Evolutionary conservation across 2,797 vertebrate genomes (phyloP).

Genomic region (Halcyon leucocephala): DNA sequence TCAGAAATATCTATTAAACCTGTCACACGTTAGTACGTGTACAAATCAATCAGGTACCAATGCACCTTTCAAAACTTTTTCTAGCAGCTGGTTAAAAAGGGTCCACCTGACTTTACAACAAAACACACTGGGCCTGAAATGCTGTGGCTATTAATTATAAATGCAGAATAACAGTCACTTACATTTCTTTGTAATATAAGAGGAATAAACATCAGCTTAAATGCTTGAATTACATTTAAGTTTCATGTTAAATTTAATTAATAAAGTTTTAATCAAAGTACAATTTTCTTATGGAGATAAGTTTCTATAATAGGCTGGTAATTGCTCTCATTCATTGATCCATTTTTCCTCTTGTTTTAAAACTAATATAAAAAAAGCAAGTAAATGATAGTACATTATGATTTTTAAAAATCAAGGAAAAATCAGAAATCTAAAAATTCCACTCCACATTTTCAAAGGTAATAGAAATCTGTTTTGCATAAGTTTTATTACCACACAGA

Average conservation of each 20-base stretch:
- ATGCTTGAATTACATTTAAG: not conserved
- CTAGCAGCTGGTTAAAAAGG: slow-evolving; percentile 54
- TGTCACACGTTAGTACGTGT: not conserved
- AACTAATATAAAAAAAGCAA: not conserved
- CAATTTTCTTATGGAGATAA: not conserved
- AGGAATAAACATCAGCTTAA: not conserved
- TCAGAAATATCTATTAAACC: slow-evolving; percentile 70
- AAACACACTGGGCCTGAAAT: not conserved
- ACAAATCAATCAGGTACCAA: slow-evolving; percentile 70
- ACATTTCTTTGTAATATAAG: not conserved
- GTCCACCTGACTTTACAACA: not conserved
- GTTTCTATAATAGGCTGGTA: not conserved
- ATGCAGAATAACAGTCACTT: not conserved
- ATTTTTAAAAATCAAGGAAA: not conserved
- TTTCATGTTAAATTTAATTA: not conserved
- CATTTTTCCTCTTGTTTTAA: not conserved
- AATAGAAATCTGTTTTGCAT: not conserved
- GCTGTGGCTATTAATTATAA: not conserved
- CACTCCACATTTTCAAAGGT: not conserved
- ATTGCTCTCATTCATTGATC: not conserved
- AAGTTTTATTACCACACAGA: not conserved
- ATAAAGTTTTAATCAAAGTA: not conserved
- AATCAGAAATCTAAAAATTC: not conserved
- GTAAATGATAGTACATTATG: not conserved
- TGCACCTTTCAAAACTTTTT: slow-evolving; percentile 39